Percentiles rank a stretch among this genome's conserved stretches.
These are phyloP conservation scores for Pachyramphus minor DNA, from an alignment of 2,113 vertebrate genomes.

Conservation along the genomic window DNA sequence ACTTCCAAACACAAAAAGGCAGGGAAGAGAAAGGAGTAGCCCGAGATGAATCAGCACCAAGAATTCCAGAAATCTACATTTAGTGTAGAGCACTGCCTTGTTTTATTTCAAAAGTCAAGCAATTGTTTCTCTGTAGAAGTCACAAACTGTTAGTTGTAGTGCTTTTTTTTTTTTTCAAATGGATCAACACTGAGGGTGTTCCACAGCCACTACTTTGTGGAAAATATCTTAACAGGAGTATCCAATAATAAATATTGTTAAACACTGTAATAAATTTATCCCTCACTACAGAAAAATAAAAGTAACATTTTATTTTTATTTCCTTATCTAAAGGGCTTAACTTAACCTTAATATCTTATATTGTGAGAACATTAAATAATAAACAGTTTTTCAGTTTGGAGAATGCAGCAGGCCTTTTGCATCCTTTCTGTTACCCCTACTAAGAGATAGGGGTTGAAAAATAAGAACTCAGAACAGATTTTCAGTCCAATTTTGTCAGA, in stretches of 20 bases:
- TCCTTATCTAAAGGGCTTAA: background rate
- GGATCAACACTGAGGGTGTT: background rate
- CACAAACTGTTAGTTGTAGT: background rate
- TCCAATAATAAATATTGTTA: background rate
- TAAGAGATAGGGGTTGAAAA: background rate
- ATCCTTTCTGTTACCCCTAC: background rate
- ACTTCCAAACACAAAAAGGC: background rate
- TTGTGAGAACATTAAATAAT: background rate
- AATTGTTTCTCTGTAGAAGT: background rate
- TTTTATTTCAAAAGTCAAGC: background rate
- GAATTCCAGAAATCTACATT: background rate
- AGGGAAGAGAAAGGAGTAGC: background rate
- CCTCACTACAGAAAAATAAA: background rate
- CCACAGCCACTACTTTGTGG: fast-evolving
- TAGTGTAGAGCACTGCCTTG: background rate
- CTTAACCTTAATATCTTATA: background rate
- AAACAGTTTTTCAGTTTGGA: background rate
- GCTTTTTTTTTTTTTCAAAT: background rate
- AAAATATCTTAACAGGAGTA: background rate
- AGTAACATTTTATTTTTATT: background rate
- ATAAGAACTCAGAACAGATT: background rate
- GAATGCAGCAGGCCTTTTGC: background rate
- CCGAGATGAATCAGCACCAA: background rate
- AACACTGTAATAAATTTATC: background rate
- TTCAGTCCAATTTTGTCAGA: background rate